These are phyloP conservation scores for Sericinus montela DNA, from an alignment of 2,888 invertebrate genomes.

Conservation along the genomic window DNA sequence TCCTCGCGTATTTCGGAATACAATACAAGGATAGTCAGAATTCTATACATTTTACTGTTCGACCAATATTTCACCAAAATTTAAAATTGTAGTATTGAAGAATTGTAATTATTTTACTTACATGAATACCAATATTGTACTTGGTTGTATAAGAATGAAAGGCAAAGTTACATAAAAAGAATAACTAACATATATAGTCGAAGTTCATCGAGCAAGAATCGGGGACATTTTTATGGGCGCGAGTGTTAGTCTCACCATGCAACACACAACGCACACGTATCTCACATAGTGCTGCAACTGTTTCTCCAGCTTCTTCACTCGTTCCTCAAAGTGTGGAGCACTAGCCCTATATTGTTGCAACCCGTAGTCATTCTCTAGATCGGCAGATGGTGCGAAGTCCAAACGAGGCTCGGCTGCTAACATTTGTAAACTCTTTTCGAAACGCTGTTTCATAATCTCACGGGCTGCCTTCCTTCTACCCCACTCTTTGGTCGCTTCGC, in stretches of 20 bases:
- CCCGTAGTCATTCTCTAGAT: slow-evolving; percentile 89
- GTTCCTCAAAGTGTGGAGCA: slow-evolving; percentile 90
- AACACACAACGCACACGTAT: slow-evolving; percentile 47
- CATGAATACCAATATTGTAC: too few relatives aligned
- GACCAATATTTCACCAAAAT: too few relatives aligned
- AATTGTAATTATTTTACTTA: too few relatives aligned
- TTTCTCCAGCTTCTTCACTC: slow-evolving; percentile 87
- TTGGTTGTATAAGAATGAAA: too few relatives aligned
- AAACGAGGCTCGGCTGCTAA: slow-evolving; percentile 86
- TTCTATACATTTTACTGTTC: too few relatives aligned
- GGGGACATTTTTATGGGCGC: background rate
- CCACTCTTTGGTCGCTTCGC: slow-evolving; percentile 44
- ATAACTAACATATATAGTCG: too few relatives aligned
- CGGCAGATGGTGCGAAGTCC: slow-evolving; percentile 77
- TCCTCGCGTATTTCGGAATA: too few relatives aligned
- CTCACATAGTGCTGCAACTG: slow-evolving; percentile 72
- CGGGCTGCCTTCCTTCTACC: slow-evolving; percentile 56
- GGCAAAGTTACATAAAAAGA: too few relatives aligned
- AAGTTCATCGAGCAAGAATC: slow-evolving; percentile 14
- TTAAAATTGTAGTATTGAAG: too few relatives aligned
- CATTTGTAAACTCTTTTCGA: slow-evolving; percentile 93
- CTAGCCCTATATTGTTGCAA: slow-evolving; percentile 91
- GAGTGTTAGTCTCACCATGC: slow-evolving; percentile 42
- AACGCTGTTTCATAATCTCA: slow-evolving; percentile 87
- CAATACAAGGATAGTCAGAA: too few relatives aligned